phyloP scores from a whole-genome alignment of 2,888 invertebrate genomes.

The Oligia fasciuncula region DNA sequence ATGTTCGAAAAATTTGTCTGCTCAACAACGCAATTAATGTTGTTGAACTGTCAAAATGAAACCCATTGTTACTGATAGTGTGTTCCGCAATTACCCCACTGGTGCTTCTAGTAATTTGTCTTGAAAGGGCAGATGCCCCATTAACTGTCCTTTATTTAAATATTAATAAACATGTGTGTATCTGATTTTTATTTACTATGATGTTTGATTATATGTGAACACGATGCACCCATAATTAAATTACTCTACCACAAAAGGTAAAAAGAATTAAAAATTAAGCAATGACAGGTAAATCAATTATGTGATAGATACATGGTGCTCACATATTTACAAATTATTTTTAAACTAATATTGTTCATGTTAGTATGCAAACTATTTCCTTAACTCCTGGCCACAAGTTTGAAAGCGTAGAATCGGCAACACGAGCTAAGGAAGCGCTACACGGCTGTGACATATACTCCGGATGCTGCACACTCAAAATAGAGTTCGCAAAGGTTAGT shows the following conservation, averaged over 20 bases:
- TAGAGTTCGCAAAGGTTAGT: constrained; percentile 99
- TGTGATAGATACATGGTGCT: too few relatives aligned
- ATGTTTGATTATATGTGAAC: too few relatives aligned
- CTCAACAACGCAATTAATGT: background rate
- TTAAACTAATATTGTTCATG: background rate
- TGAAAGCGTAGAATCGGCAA: constrained; percentile 97
- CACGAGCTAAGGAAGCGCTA: constrained; percentile 97
- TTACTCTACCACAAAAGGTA: too few relatives aligned
- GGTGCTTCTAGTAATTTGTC: background rate
- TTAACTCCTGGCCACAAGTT: constrained; percentile 93
- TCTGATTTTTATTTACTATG: background rate
- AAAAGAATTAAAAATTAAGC: too few relatives aligned
- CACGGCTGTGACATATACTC: constrained; percentile 99
- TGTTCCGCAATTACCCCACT: background rate
- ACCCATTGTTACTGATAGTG: too few relatives aligned
- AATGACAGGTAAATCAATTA: too few relatives aligned
- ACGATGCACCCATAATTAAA: too few relatives aligned
- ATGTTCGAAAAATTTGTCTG: background rate
- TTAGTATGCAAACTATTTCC: constrained; percentile 73
- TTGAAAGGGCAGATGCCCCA: background rate
- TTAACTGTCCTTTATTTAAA: background rate
- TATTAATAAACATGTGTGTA: background rate
- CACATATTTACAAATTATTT: too few relatives aligned
- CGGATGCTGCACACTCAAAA: constrained; percentile 99
- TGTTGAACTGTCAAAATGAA: too few relatives aligned